A percentile compares a stretch with the other conserved stretches of the same genome.
These are phyloP conservation scores for Avahi laniger DNA, from an alignment of 2,797 vertebrate species.

Conservation along the genomic window DNA sequence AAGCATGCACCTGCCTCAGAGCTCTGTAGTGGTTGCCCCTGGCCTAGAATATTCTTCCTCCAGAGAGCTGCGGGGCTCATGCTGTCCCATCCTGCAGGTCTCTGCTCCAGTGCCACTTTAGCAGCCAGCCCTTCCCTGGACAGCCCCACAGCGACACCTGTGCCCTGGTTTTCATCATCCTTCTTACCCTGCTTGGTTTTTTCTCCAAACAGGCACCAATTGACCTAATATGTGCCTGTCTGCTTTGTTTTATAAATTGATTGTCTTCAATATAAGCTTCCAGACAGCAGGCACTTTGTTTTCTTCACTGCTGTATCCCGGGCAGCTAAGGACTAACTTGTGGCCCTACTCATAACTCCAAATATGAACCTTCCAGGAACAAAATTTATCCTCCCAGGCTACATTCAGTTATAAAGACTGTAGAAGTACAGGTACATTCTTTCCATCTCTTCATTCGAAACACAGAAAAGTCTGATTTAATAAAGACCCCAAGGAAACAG, in stretches of 20 bases:
- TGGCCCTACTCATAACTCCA: background rate
- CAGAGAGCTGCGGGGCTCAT: background rate
- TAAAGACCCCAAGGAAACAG: background rate
- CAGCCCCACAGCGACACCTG: background rate
- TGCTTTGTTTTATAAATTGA: background rate
- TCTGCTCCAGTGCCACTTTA: background rate
- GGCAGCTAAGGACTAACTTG: background rate
- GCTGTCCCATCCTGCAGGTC: background rate
- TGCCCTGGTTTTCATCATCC: background rate
- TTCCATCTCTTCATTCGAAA: background rate
- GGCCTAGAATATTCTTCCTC: background rate
- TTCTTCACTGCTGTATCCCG: background rate
- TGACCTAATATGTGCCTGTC: background rate
- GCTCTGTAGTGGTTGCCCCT: background rate
- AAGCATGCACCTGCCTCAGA: background rate
- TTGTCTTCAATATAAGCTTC: background rate
- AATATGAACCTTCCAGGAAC: background rate
- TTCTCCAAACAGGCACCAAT: background rate
- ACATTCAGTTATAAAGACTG: background rate
- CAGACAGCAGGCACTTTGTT: background rate
- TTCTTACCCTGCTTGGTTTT: background rate
- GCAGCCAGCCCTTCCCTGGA: background rate
- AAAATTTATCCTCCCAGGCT: background rate
- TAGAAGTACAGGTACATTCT: background rate
- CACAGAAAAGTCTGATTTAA: background rate